Percentiles rank a stretch among this genome's conserved stretches.
Evolutionary conservation across 2,113 vertebrate species (phyloP).

Genomic region (Sturnira hondurensis): DNA sequence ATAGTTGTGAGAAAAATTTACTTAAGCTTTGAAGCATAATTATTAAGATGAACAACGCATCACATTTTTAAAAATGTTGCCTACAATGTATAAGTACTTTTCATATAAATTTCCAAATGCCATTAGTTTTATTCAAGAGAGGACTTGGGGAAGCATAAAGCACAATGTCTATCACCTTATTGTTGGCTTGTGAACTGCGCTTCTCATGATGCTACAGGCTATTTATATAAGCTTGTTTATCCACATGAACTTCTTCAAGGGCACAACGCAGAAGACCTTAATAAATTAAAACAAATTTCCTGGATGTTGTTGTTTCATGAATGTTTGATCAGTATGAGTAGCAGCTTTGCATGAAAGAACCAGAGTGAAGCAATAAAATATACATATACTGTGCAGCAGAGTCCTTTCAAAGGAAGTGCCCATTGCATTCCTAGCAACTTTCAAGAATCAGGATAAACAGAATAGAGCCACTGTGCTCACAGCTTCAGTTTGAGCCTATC

Average conservation of each 20-base stretch:
- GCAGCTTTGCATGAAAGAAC: conserved; percentile 64
- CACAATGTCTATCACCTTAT: conserved; percentile 70
- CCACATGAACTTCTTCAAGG: conserved; percentile 76
- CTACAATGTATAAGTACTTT: conserved; percentile 44
- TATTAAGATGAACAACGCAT: conserved; percentile 69
- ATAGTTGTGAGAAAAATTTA: conserved; percentile 66
- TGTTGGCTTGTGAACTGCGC: conserved; percentile 71
- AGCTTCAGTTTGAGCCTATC: background rate
- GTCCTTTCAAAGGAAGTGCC: background rate
- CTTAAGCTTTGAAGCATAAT: conserved; percentile 78
- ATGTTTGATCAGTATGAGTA: conserved; percentile 77
- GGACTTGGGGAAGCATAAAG: conserved; percentile 51
- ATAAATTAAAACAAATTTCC: conserved; percentile 79
- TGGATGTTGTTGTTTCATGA: conserved; percentile 77
- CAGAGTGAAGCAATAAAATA: conserved; percentile 69
- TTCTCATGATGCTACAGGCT: conserved; percentile 62
- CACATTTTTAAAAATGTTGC: conserved; percentile 42
- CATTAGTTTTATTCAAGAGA: conserved; percentile 75
- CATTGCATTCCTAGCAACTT: background rate
- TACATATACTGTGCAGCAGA: conserved; percentile 18
- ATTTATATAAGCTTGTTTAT: conserved; percentile 78
- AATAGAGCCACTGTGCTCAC: background rate
- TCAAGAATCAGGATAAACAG: background rate
- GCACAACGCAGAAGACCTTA: conserved; percentile 67
- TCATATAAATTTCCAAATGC: conserved; percentile 76